Evolutionary conservation across 2,113 vertebrate genomes (phyloP).

Genomic region (Myanophis thanlyinensis): DNA sequence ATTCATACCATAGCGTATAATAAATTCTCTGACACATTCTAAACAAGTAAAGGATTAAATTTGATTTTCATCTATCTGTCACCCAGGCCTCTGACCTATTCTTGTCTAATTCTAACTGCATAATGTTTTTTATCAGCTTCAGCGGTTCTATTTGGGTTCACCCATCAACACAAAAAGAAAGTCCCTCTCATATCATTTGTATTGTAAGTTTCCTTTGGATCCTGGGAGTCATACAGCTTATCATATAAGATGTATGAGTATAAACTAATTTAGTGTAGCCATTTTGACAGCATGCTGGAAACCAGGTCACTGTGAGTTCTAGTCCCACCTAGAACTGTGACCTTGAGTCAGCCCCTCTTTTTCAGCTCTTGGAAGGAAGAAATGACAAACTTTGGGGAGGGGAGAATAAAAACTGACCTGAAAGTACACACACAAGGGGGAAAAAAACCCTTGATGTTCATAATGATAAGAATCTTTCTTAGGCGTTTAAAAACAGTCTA

Average conservation of each 20-base stretch:
- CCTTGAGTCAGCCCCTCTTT: not conserved
- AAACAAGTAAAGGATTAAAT: not conserved
- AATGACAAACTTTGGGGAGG: not conserved
- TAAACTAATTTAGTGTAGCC: not conserved
- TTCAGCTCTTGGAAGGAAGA: not conserved
- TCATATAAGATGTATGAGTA: not conserved
- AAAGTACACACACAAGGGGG: too few species aligned
- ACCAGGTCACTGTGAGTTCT: not conserved
- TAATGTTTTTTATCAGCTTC: not conserved
- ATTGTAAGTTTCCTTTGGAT: not conserved
- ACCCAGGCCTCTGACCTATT: not conserved
- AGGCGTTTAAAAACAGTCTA: not conserved
- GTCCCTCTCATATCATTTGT: not conserved
- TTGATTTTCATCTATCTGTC: not conserved
- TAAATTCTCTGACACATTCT: not conserved
- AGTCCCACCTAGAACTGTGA: not conserved
- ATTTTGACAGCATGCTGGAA: not conserved
- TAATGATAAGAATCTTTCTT: not conserved
- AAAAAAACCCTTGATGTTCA: not conserved
- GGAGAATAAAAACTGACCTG: not conserved
- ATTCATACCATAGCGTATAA: not conserved
- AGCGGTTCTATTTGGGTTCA: not conserved
- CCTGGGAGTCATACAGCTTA: not conserved
- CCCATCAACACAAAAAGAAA: not conserved
- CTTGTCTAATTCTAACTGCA: not conserved